Base-by-base conservation (phyloP, 2,113 vertebrate species). In the Erythrocebus patas region DNA sequence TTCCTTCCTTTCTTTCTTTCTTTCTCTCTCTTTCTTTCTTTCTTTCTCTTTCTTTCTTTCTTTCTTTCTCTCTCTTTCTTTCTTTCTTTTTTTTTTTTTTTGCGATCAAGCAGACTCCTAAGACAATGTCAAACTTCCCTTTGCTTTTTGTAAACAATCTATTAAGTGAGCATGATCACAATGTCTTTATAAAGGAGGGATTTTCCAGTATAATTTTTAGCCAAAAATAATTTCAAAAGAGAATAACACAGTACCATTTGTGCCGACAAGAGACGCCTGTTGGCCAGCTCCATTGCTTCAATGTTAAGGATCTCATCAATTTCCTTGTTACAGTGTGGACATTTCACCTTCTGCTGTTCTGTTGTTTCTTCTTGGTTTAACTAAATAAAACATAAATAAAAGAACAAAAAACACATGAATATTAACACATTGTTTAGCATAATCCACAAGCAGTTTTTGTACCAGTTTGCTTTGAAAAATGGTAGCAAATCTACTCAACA, bases 221-320 rank as follows among this genome's bases (percentile, higher is more conserved):
- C 45, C 45, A 3, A 76, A 50, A 61, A 35, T 17, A 22, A 89
- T 85, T 91, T 75, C 10, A 12, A 32, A 68, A 82, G 14, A 23
- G 3, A 6, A 40, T 6, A 55, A 35, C 11, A 72, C 88, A 75
- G 16, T 92, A 96, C 95, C 91, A 98, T 98, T 91, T 98, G 97
- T 73, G 97, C 96, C 0, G 94, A 98, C n/a, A 98, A 25, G 48
- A 98, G 87, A 38, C 93, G 96, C 18, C 94, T 83, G 48, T 96
- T 96, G 59, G 98, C 91, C 93, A 98, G 85, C 8, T 98, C 96
- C 88, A 93, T 89, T 17, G 95, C 96, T 91, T 98, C 97, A 48
- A 22, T 64, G 55, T 95, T 97, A 48, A 97, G 76, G 8, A 40
- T 75, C 5, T 97, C 97, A 38, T 97, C 81, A 57, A 98, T 86